phyloP scores from a whole-genome alignment of 2,888 invertebrate species.

The Ctena decussata region DNA sequence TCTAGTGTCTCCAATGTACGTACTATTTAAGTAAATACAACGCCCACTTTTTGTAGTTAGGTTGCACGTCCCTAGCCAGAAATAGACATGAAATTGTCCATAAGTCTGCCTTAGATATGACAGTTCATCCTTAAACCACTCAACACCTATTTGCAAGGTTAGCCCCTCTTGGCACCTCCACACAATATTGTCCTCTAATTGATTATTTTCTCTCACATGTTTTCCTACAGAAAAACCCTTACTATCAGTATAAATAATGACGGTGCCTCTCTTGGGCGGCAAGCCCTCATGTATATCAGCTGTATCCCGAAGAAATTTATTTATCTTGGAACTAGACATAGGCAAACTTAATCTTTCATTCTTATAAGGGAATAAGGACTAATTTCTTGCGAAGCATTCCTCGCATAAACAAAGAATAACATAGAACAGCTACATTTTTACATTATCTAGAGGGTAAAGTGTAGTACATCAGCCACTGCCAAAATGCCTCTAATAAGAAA shows the following conservation, averaged over 20 bases:
- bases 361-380: too few species aligned
- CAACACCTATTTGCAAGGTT: not conserved
- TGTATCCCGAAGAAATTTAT: not conserved
- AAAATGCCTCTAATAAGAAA: too few species aligned
- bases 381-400: too few species aligned
- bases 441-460: too few species aligned
- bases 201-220: not conserved
- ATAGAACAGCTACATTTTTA: too few species aligned
- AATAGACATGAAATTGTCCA: not conserved
- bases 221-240: not conserved
- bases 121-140: not conserved
- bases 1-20: not conserved
- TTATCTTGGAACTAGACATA: not conserved
- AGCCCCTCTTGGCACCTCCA: not conserved
- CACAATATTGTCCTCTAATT: not conserved
- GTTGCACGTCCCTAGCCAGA: not conserved
- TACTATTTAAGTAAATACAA: not conserved
- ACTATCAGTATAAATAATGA: not conserved
- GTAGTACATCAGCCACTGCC: too few species aligned
- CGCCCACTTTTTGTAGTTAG: not conserved
- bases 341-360: too few species aligned
- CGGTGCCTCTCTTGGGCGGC: not conserved
- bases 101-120: not conserved
- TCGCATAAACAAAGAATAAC: too few species aligned
- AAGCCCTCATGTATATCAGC: not conserved